Conservation (phyloP, 2,888 invertebrate genomes). For the Belgica antarctica region DNA sequence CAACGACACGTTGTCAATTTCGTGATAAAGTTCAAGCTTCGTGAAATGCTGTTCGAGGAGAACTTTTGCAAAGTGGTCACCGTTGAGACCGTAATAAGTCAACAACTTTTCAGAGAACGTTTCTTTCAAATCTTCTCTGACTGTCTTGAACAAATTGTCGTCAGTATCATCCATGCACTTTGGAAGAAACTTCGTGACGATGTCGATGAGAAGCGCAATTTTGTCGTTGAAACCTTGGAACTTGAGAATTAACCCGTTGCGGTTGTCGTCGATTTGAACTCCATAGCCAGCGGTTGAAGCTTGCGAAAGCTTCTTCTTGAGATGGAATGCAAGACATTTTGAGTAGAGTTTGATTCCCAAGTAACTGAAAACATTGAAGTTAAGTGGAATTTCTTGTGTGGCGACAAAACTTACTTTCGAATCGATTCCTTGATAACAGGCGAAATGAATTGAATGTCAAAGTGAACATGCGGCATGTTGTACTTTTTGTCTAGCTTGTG, state of each 20-base stretch:
- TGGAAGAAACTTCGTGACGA: slow-evolving; percentile 66
- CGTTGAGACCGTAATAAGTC: neutral
- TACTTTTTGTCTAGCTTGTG: slow-evolving; percentile 82
- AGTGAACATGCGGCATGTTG: slow-evolving; percentile 71
- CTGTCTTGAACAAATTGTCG: slow-evolving; percentile 59
- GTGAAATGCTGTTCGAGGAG: neutral
- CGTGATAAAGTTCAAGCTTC: slow-evolving; percentile 63
- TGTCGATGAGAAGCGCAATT: slow-evolving; percentile 59
- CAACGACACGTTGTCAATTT: slow-evolving; percentile 59
- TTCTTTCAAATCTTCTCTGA: slow-evolving; percentile 72
- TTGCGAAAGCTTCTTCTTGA: slow-evolving; percentile 62
- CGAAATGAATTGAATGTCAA: slow-evolving; percentile 64
- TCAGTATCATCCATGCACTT: slow-evolving; percentile 64
- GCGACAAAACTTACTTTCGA: slow-evolving; percentile 56
- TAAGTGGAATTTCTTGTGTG: too few species aligned
- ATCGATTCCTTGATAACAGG: neutral
- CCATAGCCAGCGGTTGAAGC: slow-evolving; percentile 68
- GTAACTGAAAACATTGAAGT: too few species aligned
- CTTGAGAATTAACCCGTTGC: slow-evolving; percentile 59
- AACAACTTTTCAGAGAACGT: slow-evolving; percentile 54
- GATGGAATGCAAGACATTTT: slow-evolving; percentile 43
- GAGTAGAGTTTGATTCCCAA: slow-evolving; percentile 58
- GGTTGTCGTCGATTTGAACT: slow-evolving; percentile 60
- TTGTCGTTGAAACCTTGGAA: slow-evolving; percentile 50
- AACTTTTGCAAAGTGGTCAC: too few species aligned